Evolutionary conservation across 30 jellyfish, hydroid and myxozoan species (phyloP).

Genomic region (Aurelia sp.): DNA sequence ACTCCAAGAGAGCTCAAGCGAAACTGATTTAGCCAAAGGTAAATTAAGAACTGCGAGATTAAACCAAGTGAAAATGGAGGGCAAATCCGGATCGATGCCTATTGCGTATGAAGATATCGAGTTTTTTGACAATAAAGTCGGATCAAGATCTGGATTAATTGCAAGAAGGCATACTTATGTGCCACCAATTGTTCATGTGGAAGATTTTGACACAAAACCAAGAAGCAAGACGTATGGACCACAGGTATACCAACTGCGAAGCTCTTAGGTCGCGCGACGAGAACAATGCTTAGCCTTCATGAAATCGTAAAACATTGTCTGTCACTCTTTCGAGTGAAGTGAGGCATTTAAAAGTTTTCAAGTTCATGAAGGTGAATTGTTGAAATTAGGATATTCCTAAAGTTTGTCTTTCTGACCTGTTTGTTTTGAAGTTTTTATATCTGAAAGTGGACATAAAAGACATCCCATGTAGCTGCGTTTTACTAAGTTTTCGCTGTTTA

Average conservation of each 20-base stretch:
- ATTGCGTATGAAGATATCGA: slow-evolving; percentile 16
- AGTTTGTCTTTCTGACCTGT: too few species aligned
- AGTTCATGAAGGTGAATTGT: too few species aligned
- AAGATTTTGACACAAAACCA: neutral
- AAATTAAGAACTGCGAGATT: neutral
- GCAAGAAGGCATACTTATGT: slow-evolving; percentile 39
- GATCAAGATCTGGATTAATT: slow-evolving; percentile 40
- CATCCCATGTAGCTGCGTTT: too few species aligned
- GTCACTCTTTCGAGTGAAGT: too few species aligned
- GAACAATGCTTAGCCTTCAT: too few species aligned
- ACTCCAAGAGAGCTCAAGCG: slow-evolving; percentile 24
- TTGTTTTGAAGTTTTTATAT: too few species aligned
- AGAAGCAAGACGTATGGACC: neutral
- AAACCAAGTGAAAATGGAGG: neutral
- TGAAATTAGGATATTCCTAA: too few species aligned
- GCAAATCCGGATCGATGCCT: neutral
- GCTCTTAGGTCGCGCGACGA: too few species aligned
- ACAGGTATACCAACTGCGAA: neutral
- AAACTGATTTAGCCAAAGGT: neutral
- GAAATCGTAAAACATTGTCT: too few species aligned
- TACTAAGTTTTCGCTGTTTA: too few species aligned
- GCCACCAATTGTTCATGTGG: neutral
- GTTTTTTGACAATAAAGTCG: slow-evolving; percentile 18
- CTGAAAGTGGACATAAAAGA: too few species aligned
- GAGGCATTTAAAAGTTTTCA: too few species aligned